These are phyloP conservation scores for Brachionus angularis DNA, from an alignment of 1,140 invertebrate genomes.

Conservation along the genomic window DNA sequence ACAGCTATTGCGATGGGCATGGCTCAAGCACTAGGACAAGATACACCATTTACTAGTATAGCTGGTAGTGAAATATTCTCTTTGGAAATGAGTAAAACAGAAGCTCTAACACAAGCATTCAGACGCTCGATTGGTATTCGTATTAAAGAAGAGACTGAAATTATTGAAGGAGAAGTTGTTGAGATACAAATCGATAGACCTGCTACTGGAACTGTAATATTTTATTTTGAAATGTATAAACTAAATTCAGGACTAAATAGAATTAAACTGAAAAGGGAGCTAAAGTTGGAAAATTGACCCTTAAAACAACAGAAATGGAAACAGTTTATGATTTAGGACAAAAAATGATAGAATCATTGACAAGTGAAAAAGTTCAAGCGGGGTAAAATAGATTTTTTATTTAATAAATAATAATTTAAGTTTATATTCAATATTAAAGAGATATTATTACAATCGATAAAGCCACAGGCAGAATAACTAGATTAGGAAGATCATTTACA, in stretches of 20 bases:
- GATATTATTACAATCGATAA: conserved; percentile 97
- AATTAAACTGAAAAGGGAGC: conserved; percentile 63
- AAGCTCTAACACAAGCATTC: conserved; percentile 92
- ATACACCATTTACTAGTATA: conserved; percentile 97
- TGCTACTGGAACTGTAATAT: conserved; percentile 69
- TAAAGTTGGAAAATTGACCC: conserved; percentile 81
- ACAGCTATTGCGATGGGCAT: conserved; percentile 95
- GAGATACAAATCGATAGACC: conserved; percentile 93
- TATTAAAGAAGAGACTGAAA: conserved; percentile 97
- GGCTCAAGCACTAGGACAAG: conserved; percentile 83
- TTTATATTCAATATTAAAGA: conserved; percentile 60
- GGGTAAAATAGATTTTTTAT: conserved; percentile 55
- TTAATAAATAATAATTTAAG: not conserved
- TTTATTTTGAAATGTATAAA: not conserved
- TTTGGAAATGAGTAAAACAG: conserved; percentile 97
- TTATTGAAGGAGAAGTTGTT: conserved; percentile 97
- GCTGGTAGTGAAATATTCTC: conserved; percentile 97
- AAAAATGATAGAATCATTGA: conserved; percentile 95
- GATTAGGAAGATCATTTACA: conserved; percentile 88
- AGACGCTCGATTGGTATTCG: conserved; percentile 93
- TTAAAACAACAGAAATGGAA: conserved; percentile 99
- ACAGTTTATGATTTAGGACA: conserved; percentile 95
- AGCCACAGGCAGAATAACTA: conserved; percentile 91
- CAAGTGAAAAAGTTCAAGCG: conserved; percentile 82
- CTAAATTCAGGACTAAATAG: not conserved